Base-by-base conservation (phyloP, 2,888 invertebrate genomes). In the Rhamnusium bicolor region DNA sequence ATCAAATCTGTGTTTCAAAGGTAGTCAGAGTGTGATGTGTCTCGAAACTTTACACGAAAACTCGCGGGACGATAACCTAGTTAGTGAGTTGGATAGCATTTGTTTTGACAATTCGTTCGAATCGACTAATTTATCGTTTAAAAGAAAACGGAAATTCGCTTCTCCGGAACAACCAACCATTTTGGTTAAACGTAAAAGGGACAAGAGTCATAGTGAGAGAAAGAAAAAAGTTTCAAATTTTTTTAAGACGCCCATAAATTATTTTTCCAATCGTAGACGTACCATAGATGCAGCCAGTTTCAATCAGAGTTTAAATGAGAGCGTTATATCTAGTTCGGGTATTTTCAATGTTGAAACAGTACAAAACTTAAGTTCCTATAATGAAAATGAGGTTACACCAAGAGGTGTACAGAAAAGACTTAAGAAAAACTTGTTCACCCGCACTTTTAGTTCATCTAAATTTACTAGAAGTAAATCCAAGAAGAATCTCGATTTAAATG, bases 371-470 rank as follows among this genome's bases (percentile, higher is more conserved):
- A 86, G 82, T 71, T 73, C 76, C 40, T 78, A 62, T 32, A 77
- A 71, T 27, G 74, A 77, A 2, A 58, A 65, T 19, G 76, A 76
- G 16, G 18, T 74, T 21, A 80, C 83, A 12, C 81, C 81, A 6
- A 54, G 76, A 24, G 60, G 72, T n/a, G 62, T 54, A 29, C 53
- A 72, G 21, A 87, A 85, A 69, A 84, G 83, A 51, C 61, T 79
- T 3, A 86, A 85, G 69, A 87, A 87, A 74, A 88, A 84, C 78
- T 73, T 88, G 56, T 86, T 88, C 68, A 79, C 83, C 8, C 81
- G 87, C 4, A 87, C 87, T 8, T 88, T 88, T 71, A 87, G 87
- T 77, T 86, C 86, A 19, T 83, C 86, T 3, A 86, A 87, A 68
- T 87, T 87, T 72, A 80, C 78, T 5, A 71, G 83, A 16, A 78